phyloP scores from a whole-genome alignment of 2,113 vertebrate genomes.

The Orcinus orca region DNA sequence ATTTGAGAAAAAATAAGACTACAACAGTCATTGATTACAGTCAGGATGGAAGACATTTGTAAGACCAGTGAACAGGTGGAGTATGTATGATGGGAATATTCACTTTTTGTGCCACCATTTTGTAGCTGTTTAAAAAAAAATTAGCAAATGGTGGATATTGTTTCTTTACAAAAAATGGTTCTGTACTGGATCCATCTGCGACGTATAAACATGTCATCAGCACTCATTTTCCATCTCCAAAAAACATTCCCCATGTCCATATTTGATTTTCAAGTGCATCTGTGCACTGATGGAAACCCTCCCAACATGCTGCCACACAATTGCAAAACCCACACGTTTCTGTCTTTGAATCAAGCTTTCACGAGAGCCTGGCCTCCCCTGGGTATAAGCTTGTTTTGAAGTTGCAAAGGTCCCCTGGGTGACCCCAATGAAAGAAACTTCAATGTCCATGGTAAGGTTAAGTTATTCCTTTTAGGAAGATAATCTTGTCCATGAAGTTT shows the following conservation, averaged over 20 bases:
- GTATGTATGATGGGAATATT: slow-evolving; percentile 65
- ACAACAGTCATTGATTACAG: slow-evolving; percentile 69
- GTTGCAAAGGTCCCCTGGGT: slow-evolving; percentile 80
- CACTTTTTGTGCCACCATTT: slow-evolving; percentile 83
- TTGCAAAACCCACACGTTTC: slow-evolving; percentile 85
- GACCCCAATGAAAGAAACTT: slow-evolving; percentile 70
- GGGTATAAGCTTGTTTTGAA: slow-evolving; percentile 81
- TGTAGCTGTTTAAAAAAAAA: slow-evolving; percentile 79
- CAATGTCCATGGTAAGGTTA: slow-evolving; percentile 33
- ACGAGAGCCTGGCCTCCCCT: slow-evolving; percentile 79
- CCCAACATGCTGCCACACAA: slow-evolving; percentile 86
- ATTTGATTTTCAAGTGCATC: slow-evolving; percentile 90
- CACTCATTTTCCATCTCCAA: slow-evolving; percentile 87
- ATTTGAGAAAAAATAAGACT: slow-evolving; percentile 73
- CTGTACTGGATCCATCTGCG: slow-evolving; percentile 86
- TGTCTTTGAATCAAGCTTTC: slow-evolving; percentile 84
- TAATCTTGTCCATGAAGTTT: slow-evolving; percentile 59
- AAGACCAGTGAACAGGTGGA: slow-evolving; percentile 70
- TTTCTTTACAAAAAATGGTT: slow-evolving; percentile 86
- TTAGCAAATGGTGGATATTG: slow-evolving; percentile 87
- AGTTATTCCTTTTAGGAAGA: slow-evolving; percentile 69
- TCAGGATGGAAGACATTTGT: slow-evolving; percentile 73
- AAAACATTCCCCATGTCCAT: slow-evolving; percentile 86
- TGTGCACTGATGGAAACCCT: slow-evolving; percentile 86
- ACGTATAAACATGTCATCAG: slow-evolving; percentile 88